Evolutionary conservation across 37 sponge, comb jelly and placozoan genomes (phyloP).

Genomic region (Mnemiopsis leidyi): DNA sequence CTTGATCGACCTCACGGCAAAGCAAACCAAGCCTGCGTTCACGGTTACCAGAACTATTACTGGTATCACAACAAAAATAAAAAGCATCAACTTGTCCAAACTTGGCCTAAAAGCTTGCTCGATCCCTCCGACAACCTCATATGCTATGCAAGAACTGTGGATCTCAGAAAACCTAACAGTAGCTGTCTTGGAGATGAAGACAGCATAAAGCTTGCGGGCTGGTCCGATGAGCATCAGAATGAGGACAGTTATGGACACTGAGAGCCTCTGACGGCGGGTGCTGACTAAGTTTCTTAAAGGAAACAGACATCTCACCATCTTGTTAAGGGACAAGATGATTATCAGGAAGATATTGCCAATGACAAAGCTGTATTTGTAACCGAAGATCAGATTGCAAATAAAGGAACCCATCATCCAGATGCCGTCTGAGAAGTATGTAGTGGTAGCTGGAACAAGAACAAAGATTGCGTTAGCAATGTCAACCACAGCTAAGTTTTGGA

Average conservation of each 20-base stretch:
- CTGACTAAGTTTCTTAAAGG: background rate
- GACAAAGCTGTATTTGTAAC: background rate
- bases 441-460: background rate
- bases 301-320: background rate
- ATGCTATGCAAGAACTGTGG: background rate
- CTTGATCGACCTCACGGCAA: slow-evolving; percentile 1
- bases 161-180: background rate
- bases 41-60: background rate
- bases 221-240: background rate
- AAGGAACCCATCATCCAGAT: background rate
- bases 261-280: background rate
- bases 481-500: background rate
- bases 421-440: background rate
- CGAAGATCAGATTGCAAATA: background rate
- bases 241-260: background rate
- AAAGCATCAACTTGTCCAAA: background rate
- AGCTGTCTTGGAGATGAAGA: background rate
- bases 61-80: background rate
- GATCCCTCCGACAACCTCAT: background rate
- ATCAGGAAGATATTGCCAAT: slow-evolving; percentile 20
- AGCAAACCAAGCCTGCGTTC: background rate
- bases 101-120: no score
- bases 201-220: background rate
- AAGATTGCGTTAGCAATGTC: background rate
- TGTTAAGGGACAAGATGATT: background rate